Conservation (phyloP, 2,888 invertebrate genomes). For the Galerucella pusilla region DNA sequence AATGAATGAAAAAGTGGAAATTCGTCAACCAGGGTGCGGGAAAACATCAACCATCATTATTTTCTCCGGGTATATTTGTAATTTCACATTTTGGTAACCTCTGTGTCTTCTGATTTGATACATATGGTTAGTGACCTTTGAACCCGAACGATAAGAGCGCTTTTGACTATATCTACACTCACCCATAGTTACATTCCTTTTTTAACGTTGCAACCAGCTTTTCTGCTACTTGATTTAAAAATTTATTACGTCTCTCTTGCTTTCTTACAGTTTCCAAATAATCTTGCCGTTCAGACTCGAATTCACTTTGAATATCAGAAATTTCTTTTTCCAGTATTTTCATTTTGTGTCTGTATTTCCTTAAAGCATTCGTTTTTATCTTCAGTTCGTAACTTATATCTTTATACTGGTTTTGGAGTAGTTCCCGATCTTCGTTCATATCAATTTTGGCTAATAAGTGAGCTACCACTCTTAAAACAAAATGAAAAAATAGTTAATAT, state of each 20-base stretch:
- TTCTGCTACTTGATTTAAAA: slow-evolving; percentile 74
- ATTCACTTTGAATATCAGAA: slow-evolving; percentile 81
- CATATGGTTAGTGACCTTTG: too few relatives aligned
- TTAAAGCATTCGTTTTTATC: slow-evolving; percentile 75
- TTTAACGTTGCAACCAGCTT: slow-evolving; percentile 77
- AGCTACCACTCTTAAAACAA: slow-evolving; percentile 66
- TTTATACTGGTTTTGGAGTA: slow-evolving; percentile 79
- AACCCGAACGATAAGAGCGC: too few relatives aligned
- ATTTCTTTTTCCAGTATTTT: slow-evolving; percentile 78
- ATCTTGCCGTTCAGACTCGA: slow-evolving; percentile 83
- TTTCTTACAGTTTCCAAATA: slow-evolving; percentile 84
- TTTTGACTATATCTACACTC: slow-evolving; percentile 38
- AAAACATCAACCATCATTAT: too few relatives aligned
- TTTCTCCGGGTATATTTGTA: too few relatives aligned
- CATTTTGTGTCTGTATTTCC: slow-evolving; percentile 74
- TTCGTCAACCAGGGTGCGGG: too few relatives aligned
- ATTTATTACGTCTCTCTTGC: slow-evolving; percentile 76
- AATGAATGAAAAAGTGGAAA: too few relatives aligned
- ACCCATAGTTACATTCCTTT: slow-evolving; percentile 80
- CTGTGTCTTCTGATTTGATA: too few relatives aligned
- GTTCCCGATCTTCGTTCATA: slow-evolving; percentile 75
- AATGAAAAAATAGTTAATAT: neutral
- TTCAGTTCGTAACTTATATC: slow-evolving; percentile 83
- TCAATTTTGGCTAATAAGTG: slow-evolving; percentile 71
- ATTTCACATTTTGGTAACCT: too few relatives aligned